Base-by-base conservation (phyloP, 2,113 vertebrate genomes). In the Terrapene triunguis region DNA sequence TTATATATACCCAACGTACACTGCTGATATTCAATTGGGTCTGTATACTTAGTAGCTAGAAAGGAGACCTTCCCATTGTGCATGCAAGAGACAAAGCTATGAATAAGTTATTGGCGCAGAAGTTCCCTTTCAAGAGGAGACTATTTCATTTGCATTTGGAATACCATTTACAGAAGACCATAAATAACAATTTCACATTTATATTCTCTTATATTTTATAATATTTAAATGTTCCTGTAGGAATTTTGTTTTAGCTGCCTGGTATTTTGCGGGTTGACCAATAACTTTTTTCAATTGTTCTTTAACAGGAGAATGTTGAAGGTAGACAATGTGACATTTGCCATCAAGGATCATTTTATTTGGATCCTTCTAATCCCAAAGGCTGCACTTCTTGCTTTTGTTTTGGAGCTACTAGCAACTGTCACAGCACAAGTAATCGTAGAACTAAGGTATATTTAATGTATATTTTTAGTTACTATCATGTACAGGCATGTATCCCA, bases 361-460 rank as follows among this genome's bases (percentile, higher is more conserved):
- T 99, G 92, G 98, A 99, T 92, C 95, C 98, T 50, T 98, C 97
- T 57, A 99, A 99, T 96, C 98, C 98, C 92, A 98, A 90, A 3
- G 99, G 99, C 57, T 99, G 99, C 89, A 99, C 98, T 38, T 96
- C 95, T 86, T 99, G 99, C 98, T 99, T 99, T 98, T 99, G 99
- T 95, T 99, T 99, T 48, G 99, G 99, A 84, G 98, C 98, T 76
- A 99, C 98, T 57, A 97, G 97, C 89, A 94, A 57, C 92, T 99
- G 99, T 97, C 98, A 72, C 80, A 99, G 99, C 93, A 99, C 99
- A 12, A 96, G 98, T 83, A 99, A 90, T 87, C 98, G 96, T 74
- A 98, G 99, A 95, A 96, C 97, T 85, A 99, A 99, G 99, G 99
- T 99, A 90, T 85, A 94, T 84, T 82, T 29, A 54, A 78, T 38